phyloP scores from a whole-genome alignment of 2,888 invertebrate species.

The Lamellibrachia columna region DNA sequence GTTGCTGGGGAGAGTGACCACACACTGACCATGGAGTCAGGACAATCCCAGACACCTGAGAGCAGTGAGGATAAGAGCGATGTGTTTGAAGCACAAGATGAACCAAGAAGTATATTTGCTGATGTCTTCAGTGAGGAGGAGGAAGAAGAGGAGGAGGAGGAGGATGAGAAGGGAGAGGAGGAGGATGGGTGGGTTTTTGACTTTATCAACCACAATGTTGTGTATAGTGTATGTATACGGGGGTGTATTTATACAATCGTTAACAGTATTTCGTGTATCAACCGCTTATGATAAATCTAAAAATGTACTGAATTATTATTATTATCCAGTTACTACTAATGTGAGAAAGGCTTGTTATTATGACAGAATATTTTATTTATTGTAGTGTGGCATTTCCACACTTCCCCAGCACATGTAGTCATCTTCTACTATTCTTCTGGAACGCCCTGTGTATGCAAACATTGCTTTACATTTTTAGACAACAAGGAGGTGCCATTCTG shows the following conservation, averaged over 20 bases:
- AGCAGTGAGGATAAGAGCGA: conserved; percentile 33
- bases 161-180: not conserved
- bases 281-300: no score
- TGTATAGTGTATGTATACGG: not conserved
- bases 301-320: no score
- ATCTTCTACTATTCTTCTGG: no score
- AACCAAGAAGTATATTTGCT: conserved; percentile 51
- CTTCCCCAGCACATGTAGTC: no score
- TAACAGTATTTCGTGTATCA: no score
- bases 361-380: no score
- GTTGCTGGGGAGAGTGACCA: not conserved
- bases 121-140: conserved; percentile 64
- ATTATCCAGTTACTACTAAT: no score
- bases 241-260: not conserved
- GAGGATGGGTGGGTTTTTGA: not conserved
- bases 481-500: no score
- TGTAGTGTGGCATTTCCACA: no score
- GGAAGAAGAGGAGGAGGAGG: conserved; percentile 56
- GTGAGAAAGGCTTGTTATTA: no score
- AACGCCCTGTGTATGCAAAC: no score
- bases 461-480: no score
- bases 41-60: not conserved
- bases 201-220: not conserved
- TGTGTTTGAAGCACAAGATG: conserved; percentile 53
- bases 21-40: not conserved